Percentiles rank a stretch among this genome's conserved stretches.
phyloP scores from a whole-genome alignment of 1,140 invertebrate genomes.

The Apocrypta bakeri region DNA sequence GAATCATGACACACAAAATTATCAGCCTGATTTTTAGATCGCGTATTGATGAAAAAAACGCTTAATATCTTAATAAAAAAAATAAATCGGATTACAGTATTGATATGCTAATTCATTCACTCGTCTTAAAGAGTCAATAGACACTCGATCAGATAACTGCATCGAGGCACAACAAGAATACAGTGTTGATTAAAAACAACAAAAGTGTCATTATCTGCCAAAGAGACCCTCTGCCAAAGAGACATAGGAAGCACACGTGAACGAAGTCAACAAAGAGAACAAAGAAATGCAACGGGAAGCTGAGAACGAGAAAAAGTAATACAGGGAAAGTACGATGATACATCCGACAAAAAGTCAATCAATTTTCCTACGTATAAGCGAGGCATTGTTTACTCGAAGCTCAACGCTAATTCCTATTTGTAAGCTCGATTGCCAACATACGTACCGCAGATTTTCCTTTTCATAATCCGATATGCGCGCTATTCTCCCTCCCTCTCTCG shows the following conservation, averaged over 20 bases:
- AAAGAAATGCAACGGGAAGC: neutral
- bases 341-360: constrained; percentile 70
- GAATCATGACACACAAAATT: neutral
- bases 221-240: neutral
- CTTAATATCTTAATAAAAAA: too few species aligned
- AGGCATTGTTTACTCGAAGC: constrained; percentile 69
- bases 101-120: neutral
- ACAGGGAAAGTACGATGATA: neutral
- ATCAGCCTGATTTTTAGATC: too few species aligned
- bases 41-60: too few species aligned
- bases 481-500: constrained; percentile 15
- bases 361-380: constrained; percentile 60
- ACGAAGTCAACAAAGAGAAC: neutral
- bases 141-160: neutral
- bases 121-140: neutral
- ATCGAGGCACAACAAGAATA: neutral
- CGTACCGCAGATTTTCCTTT: constrained; percentile 67
- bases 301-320: too few species aligned
- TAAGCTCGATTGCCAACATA: constrained; percentile 65
- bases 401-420: constrained; percentile 72
- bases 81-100: neutral
- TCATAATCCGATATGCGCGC: constrained; percentile 68
- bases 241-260: neutral
- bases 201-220: neutral
- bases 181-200: neutral